Base-by-base conservation (phyloP, 2,113 vertebrate genomes). In the Forbesichthys papilliferus region DNA sequence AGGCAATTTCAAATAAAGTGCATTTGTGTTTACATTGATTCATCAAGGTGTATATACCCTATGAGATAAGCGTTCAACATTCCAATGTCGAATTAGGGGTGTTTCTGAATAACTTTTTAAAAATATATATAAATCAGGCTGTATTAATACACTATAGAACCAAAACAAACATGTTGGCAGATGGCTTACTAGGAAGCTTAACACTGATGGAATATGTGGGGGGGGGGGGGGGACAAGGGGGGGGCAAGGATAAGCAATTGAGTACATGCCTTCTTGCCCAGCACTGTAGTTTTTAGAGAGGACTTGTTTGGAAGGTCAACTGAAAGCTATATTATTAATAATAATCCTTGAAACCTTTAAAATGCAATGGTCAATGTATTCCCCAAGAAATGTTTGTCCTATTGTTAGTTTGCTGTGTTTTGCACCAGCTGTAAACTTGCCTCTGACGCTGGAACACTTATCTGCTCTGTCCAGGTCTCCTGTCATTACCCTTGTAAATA, bases 401-500 rank as follows among this genome's bases (percentile, higher is more conserved):
- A 65, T 73, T 72, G 2, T 71, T 33, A 71, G 70, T 68, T 82
- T 63, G 65, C 48, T n/a, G 49, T 70, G 58, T 83, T 84, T 85
- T 88, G 75, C 78, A 82, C 71, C 74, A 71, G 68, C 69, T 86
- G 78, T 80, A 75, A 81, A 81, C 71, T 61, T 81, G 63, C 73
- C 11, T 34, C 59, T 73, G 61, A 75, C 46, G 53, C 69, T 52
- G 64, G 42, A 78, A 79, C 48, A 53, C 52, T 0, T 0, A 64
- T 80, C 8, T 3, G 16, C 55, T 54, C 68, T n/a, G 2, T 82
- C 68, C 48, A 48, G 11, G 64, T 55, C 7, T 68, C 55, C 58
- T 53, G 55, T 84, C 75, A 59, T 74, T 52, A 79, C 63, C 61
- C 49, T 46, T 90, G 87, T 88, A 91, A 86, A 88, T 89, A 88